Percentiles rank a stretch among this genome's conserved stretches.
Evolutionary conservation across 2,888 invertebrate species (phyloP).

Genomic region (Cephus nigrinus): DNA sequence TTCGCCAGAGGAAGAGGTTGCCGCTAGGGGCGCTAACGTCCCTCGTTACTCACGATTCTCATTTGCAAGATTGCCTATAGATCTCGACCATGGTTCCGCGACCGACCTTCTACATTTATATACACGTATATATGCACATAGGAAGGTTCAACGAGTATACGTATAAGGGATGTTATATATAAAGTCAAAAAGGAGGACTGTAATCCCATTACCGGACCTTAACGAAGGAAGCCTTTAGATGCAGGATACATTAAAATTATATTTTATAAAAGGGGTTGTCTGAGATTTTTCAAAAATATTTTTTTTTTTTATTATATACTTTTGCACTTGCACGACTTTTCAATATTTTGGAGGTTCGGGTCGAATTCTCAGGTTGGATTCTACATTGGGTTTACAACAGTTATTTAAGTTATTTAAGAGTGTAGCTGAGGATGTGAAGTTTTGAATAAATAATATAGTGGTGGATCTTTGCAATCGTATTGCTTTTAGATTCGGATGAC

Average conservation of each 20-base stretch:
- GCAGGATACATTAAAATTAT: neutral
- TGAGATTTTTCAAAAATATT: neutral
- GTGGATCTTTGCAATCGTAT: neutral
- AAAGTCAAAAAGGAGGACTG: neutral
- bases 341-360: neutral
- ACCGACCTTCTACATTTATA: slow-evolving; percentile 33
- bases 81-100: slow-evolving; percentile 53
- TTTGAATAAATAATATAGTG: neutral
- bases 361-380: neutral
- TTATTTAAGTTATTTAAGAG: neutral
- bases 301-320: neutral
- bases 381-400: neutral
- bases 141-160: neutral
- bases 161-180: neutral
- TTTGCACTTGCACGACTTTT: neutral
- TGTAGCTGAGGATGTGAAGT: neutral
- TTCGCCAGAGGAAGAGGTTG: neutral
- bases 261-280: neutral
- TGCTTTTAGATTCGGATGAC: neutral
- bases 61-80: slow-evolving; percentile 65
- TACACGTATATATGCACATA: slow-evolving; percentile 9
- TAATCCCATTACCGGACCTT: neutral
- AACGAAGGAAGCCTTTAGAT: neutral
- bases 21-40: slow-evolving; percentile 56
- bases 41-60: slow-evolving; percentile 63